These are phyloP conservation scores for Odontomyia ornata DNA, from an alignment of 2,888 invertebrate genomes.

Conservation along the genomic window DNA sequence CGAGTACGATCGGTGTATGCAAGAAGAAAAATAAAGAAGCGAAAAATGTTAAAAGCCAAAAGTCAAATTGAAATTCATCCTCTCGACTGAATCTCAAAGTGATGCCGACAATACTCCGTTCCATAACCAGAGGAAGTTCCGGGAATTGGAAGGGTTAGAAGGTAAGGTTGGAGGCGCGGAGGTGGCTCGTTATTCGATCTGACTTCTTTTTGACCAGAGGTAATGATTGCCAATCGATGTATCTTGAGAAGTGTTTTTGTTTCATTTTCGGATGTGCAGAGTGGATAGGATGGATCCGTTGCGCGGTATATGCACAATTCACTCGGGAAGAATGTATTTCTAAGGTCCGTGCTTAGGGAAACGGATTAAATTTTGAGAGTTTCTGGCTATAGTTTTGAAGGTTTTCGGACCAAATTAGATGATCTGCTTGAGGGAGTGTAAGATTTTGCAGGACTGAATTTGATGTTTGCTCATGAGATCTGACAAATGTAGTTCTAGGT, in stretches of 20 bases:
- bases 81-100: conserved; percentile 42
- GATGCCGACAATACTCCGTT: conserved; percentile 9
- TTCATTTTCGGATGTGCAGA: no score
- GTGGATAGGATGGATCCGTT: neutral
- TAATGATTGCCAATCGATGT: neutral
- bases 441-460: no score
- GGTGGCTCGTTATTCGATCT: conserved; percentile 7
- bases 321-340: no score
- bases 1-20: neutral
- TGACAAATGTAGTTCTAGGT: no score
- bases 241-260: neutral
- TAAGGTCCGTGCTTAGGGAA: no score
- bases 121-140: neutral
- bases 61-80: conserved; percentile 43
- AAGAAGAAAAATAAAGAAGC: neutral
- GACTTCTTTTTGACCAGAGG: conserved; percentile 7
- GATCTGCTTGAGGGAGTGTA: no score
- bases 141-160: neutral
- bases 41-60: conserved; percentile 5
- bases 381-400: no score
- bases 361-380: no score
- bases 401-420: no score
- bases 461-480: no score
- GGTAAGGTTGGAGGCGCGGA: neutral
- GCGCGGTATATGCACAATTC: no score